Conservation (phyloP, 2,888 invertebrate genomes). For the Mesorhabditis sp. region DNA sequence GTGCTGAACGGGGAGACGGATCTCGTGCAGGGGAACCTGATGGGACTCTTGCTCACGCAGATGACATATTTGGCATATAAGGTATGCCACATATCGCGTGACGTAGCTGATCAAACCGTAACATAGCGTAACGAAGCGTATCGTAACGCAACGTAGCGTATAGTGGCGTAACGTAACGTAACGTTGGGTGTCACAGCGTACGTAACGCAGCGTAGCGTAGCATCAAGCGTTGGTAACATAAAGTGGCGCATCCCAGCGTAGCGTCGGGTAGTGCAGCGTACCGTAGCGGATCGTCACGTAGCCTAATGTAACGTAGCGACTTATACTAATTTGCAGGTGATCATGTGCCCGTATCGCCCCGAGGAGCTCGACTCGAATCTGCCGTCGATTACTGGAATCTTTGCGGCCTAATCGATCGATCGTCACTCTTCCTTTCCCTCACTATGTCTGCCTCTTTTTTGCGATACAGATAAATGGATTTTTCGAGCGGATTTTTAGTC, state of each 20-base stretch:
- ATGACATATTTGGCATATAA: not conserved
- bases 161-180: too few species aligned
- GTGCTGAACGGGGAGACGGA: not conserved
- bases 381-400: not conserved
- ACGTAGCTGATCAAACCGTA: not conserved
- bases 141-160: too few species aligned
- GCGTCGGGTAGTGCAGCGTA: too few species aligned
- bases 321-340: too few species aligned
- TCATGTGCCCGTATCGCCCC: not conserved
- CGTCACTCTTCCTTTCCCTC: too few species aligned
- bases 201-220: too few species aligned
- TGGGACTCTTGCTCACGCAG: not conserved
- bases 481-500: too few species aligned
- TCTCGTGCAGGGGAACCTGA: not conserved
- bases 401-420: not conserved
- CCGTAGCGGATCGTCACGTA: too few species aligned
- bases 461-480: not conserved
- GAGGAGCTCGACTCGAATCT: not conserved
- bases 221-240: too few species aligned
- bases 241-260: too few species aligned
- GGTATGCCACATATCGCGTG: not conserved
- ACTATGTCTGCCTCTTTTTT: not conserved
- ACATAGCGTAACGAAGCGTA: not conserved
- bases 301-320: too few species aligned
- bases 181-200: too few species aligned